These are phyloP conservation scores for Ischnus inquisitorius DNA, from an alignment of 2,888 invertebrate genomes.

Conservation along the genomic window DNA sequence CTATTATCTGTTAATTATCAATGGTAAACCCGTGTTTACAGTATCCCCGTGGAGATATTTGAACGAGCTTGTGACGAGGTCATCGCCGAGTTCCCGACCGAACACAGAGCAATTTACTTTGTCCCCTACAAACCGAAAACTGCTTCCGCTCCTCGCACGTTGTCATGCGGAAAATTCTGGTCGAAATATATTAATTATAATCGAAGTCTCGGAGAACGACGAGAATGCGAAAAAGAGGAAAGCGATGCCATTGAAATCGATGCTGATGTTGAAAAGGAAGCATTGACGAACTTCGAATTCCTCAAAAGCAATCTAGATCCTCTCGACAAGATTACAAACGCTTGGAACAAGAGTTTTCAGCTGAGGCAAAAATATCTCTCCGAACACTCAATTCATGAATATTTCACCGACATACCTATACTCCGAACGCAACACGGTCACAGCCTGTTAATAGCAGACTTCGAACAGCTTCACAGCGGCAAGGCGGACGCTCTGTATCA, in stretches of 20 bases:
- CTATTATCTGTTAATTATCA: background rate
- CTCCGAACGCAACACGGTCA: background rate
- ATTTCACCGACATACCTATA: slow-evolving; percentile 1
- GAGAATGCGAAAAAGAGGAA: background rate
- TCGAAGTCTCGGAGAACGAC: background rate
- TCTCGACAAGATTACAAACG: background rate
- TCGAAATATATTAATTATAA: slow-evolving; percentile 15
- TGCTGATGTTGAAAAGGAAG: background rate
- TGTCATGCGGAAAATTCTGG: slow-evolving; percentile 8
- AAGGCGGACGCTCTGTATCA: slow-evolving; percentile 1
- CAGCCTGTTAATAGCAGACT: background rate
- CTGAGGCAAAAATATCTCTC: background rate
- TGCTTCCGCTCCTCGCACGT: slow-evolving; percentile 1
- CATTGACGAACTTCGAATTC: background rate
- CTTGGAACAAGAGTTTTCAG: slow-evolving; percentile 2
- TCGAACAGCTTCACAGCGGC: background rate
- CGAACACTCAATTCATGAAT: background rate
- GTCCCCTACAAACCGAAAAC: background rate
- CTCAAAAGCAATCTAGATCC: slow-evolving; percentile 5
- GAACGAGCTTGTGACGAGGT: background rate
- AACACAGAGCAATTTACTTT: background rate
- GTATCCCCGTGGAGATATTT: slow-evolving; percentile 2
- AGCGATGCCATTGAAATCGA: background rate
- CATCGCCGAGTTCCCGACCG: background rate
- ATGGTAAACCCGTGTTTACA: slow-evolving; percentile 1